Conservation (phyloP, 2,797 vertebrate genomes). For the Miichthys miiuy region DNA sequence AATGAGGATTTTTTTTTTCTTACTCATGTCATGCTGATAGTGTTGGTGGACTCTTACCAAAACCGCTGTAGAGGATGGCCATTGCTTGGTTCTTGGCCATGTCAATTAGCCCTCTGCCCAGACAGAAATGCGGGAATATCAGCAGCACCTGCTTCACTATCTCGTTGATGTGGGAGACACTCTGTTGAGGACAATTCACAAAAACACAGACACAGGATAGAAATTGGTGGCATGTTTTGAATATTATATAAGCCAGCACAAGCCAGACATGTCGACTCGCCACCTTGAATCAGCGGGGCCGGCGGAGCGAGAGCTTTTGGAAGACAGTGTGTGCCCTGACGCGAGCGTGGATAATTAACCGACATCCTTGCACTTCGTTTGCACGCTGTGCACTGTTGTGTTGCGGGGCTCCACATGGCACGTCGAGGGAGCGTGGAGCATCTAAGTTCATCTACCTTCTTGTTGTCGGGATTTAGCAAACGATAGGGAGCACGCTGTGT, state of each 20-base stretch:
- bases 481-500: constrained; percentile 20
- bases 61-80: constrained; percentile 89
- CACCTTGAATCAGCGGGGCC: constrained; percentile 47
- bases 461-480: constrained; percentile 30
- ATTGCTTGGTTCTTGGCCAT: constrained; percentile 98
- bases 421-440: neutral
- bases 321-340: constrained; percentile 26
- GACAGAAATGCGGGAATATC: constrained; percentile 97
- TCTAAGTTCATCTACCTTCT: constrained; percentile 42
- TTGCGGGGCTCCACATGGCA: constrained; percentile 23
- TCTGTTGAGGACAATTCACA: constrained; percentile 80
- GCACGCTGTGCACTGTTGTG: constrained; percentile 46
- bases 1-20: neutral
- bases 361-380: constrained; percentile 49
- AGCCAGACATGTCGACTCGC: constrained; percentile 33
- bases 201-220: constrained; percentile 33
- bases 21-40: neutral
- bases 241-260: constrained; percentile 20
- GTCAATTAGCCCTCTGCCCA: constrained; percentile 96
- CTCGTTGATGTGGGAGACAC: constrained; percentile 90
- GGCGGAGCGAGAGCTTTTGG: constrained; percentile 15
- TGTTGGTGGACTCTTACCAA: constrained; percentile 87
- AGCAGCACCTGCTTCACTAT: constrained; percentile 95
- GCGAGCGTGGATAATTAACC: constrained; percentile 64
- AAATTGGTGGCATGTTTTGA: constrained; percentile 30